Percentiles rank a stretch among this genome's conserved stretches.
Conservation (phyloP, 2,888 invertebrate genomes). For the Graphium colonna region DNA sequence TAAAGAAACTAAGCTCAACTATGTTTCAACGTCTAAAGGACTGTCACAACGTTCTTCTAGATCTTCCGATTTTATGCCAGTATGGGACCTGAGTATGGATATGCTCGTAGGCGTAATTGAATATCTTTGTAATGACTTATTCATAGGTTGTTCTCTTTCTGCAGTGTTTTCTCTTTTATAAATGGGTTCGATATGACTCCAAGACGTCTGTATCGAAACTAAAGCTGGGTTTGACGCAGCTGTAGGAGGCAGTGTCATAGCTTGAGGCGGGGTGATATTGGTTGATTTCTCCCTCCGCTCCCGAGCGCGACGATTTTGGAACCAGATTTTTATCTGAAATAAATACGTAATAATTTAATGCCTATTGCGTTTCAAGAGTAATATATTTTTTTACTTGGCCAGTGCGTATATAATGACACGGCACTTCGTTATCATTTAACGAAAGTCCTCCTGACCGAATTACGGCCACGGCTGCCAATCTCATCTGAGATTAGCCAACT, state of each 20-base stretch:
- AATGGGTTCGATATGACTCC: conserved; percentile 3
- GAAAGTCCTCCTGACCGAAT: too few species aligned
- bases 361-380: too few species aligned
- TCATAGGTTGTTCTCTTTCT: not conserved
- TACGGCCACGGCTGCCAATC: too few species aligned
- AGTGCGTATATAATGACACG: too few species aligned
- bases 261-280: conserved; percentile 53
- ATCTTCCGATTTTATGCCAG: conserved; percentile 31
- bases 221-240: conserved; percentile 25
- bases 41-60: conserved; percentile 41
- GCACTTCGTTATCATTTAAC: too few species aligned
- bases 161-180: not conserved
- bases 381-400: too few species aligned
- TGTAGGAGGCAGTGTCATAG: conserved; percentile 57
- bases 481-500: too few species aligned
- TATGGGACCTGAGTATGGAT: conserved; percentile 23
- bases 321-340: conserved; percentile 85
- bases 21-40: conserved; percentile 60
- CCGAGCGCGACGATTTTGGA: conserved; percentile 89
- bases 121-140: not conserved
- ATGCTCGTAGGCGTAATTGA: not conserved
- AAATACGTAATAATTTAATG: too few species aligned
- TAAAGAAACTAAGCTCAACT: conserved; percentile 23
- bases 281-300: conserved; percentile 83
- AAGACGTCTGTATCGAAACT: conserved; percentile 1